Evolutionary conservation across 2,113 vertebrate genomes (phyloP).

Genomic region (Crotalus tigris): DNA sequence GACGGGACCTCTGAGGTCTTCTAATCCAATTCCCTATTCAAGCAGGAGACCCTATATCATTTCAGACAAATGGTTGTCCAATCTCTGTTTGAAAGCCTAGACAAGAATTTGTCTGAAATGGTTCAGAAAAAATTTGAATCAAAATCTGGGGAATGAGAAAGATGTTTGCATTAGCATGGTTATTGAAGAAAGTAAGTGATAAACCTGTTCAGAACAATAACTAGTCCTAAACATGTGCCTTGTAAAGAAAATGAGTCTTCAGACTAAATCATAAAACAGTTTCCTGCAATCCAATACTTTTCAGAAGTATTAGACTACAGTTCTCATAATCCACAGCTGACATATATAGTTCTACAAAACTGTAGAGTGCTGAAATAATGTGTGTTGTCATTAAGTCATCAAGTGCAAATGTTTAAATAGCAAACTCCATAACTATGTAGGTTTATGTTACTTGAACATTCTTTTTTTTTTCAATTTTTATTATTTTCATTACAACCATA

Average conservation of each 20-base stretch:
- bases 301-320: neutral
- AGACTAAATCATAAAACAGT: neutral
- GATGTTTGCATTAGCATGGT: neutral
- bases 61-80: neutral
- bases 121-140: neutral
- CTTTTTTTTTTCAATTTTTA: too few relatives aligned
- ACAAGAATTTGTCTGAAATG: neutral
- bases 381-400: neutral
- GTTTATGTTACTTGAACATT: neutral
- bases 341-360: neutral
- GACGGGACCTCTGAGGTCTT: too few relatives aligned
- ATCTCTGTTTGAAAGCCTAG: neutral
- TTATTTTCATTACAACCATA: too few relatives aligned
- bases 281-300: neutral
- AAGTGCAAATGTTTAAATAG: neutral
- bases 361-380: neutral
- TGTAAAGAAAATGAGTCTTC: neutral
- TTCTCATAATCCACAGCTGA: neutral
- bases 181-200: neutral
- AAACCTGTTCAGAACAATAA: neutral
- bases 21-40: too few relatives aligned
- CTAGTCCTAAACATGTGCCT: neutral
- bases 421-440: neutral
- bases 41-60: neutral
- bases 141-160: neutral